Base-by-base conservation (phyloP, 2,888 invertebrate species). In the Mesorhabditis spiculigera region DNA sequence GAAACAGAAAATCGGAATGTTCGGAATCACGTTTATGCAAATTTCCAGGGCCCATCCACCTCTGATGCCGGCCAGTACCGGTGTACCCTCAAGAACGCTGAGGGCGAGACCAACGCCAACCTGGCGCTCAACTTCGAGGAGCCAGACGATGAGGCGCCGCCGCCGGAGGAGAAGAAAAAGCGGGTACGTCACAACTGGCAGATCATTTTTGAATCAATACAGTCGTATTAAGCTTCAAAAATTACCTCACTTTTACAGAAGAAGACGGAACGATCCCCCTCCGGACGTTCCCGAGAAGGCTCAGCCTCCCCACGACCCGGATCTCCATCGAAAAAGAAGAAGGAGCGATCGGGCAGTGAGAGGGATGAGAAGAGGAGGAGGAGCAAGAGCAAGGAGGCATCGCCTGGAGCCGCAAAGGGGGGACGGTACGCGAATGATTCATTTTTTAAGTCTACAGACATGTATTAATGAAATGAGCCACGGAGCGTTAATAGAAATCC, bases 41-140 rank as follows among this genome's bases (percentile, higher is more conserved):
- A 45, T 13, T 86, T 87, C 58, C 84, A 93, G 93, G 94, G 95
- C 88, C 95, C 95, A 77, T 93, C 93, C 86, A 90, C 93, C 76
- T 93, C 93, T 86, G 97, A 98, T 89, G 95, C 95, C 82, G 98
- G 97, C 79, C 90, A 95, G 75, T 98, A 97, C 89, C 95, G 96
- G 88, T 96, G 97, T 88, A 95, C 94, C 86, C 94, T 95, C 85
- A 95, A 94, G 88, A 97, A 96, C 88, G 91, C 91, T 85, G 91
- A 93, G 86, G 98, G 97, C 82, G 96, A 97, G 90, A 91, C 95
- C 78, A 95, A 95, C 87, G 95, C 95, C 73, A 96, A 96, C 89
- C 90, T 96, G 78, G 95, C 95, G 80, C 91, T 97, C 83, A 96
- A 97, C 88, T 94, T 97, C 89, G 95, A 95, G 72, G 85, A 85